Base-by-base conservation (phyloP, 2,797 vertebrate species). In the Sebastes diploproa region DNA sequence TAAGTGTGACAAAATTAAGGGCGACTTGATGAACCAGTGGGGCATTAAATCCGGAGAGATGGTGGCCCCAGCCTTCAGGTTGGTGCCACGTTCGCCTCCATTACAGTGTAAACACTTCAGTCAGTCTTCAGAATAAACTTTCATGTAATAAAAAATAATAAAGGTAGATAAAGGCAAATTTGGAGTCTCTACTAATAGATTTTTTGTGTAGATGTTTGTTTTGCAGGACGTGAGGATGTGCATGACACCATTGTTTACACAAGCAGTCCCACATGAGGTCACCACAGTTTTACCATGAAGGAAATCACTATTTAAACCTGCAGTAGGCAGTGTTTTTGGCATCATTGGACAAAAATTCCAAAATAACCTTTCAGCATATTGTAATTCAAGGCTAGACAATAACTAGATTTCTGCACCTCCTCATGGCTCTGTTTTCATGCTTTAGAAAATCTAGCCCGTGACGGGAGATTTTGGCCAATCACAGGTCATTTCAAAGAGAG, bases 181-280 rank as follows among this genome's bases (percentile, higher is more conserved):
- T 61, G 2, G 23, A 36, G 14, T 29, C n/a, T 60, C 5, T n/a
- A 29, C 46, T 10, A 25, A 8, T 58, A 11, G 4, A 4, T 34
- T 46, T 9, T 56, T 46, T 54, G 34, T 32, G 20, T 18, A 9
- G 3, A 22, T 73, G 81, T 82, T 83, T 82, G 56, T 69, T 82
- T 84, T 83, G 63, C 36, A 69, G 81, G 75, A 91, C 72, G 77
- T 89, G 88, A 62, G 30, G 78, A 72, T 80, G 75, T 34, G 76
- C 88, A 81, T 7, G 79, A 29, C 52, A 22, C 16, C 34, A 6
- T 8, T 86, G 50, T 90, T 90, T 91, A 74, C 82, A 76, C 56
- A 85, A 62, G 63, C 65, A 68, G 79, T 70, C 29, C 29, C 16
- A 72, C 38, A 20, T 18, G 30, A 89, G 80, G 74, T 83, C 82